phyloP scores from a whole-genome alignment of 1,140 invertebrate species.

The Heliconius congener region DNA sequence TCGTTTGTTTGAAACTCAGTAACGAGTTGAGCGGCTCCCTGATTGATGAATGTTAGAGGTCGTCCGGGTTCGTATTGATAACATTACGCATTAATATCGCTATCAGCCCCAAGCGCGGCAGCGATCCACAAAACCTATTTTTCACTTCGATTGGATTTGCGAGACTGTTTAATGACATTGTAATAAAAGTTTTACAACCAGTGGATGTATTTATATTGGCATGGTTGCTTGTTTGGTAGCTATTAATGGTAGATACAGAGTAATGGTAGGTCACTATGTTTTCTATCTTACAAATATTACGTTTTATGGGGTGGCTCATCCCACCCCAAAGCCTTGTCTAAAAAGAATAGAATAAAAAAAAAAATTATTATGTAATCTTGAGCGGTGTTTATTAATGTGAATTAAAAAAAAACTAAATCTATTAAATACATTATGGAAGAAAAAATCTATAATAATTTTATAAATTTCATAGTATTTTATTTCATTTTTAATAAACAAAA shows the following conservation, averaged over 20 bases:
- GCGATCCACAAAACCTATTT: conserved; percentile 47
- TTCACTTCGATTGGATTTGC: conserved; percentile 38
- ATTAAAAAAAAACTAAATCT: too few relatives aligned
- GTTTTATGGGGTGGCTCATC: too few relatives aligned
- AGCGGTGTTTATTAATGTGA: too few relatives aligned
- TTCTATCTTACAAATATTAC: too few relatives aligned
- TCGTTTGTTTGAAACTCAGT: conserved; percentile 67
- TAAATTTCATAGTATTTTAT: too few relatives aligned
- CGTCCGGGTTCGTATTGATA: conserved; percentile 61
- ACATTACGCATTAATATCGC: conserved; percentile 66
- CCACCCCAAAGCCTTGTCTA: too few relatives aligned
- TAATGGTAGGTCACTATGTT: too few relatives aligned
- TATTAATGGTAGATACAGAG: too few relatives aligned
- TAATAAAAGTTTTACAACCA: conserved; percentile 3
- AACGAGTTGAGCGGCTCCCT: conserved; percentile 69
- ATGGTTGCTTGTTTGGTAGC: not conserved
- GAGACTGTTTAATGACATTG: conserved; percentile 8
- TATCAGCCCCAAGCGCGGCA: conserved; percentile 40
- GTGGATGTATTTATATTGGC: not conserved
- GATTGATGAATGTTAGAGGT: conserved; percentile 67
- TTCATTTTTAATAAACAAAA: not conserved
- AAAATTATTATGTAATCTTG: too few relatives aligned
- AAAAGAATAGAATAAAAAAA: too few relatives aligned
- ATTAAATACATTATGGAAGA: too few relatives aligned
- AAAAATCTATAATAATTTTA: too few relatives aligned